A percentile compares a stretch with the other conserved stretches of the same genome.
Conservation (phyloP, 2,888 invertebrate genomes). For the Diploptera punctata region DNA sequence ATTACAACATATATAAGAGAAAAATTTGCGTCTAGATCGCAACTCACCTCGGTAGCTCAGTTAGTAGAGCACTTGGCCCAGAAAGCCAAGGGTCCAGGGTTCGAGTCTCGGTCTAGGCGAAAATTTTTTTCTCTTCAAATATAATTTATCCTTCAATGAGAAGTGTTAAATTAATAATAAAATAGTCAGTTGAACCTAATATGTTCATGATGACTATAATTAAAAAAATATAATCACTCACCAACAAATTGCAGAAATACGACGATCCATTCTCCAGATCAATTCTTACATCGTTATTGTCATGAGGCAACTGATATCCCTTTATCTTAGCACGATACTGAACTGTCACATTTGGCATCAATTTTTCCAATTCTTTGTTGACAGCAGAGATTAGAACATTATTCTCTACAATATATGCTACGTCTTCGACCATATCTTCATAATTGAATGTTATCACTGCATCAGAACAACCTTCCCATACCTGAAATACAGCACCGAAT, state of each 20-base stretch:
- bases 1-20: too few species aligned
- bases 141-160: too few species aligned
- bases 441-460: conserved; percentile 86
- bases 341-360: conserved; percentile 66
- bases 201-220: too few species aligned
- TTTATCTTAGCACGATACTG: conserved; percentile 73
- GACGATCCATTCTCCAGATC: conserved; percentile 67
- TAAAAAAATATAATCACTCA: too few species aligned
- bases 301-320: conserved; percentile 64
- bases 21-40: too few species aligned
- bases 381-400: conserved; percentile 82
- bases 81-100: too few species aligned
- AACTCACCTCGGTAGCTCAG: too few species aligned
- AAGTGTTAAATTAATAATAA: too few species aligned
- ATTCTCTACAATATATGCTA: conserved; percentile 95
- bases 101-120: too few species aligned
- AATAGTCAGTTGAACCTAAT: too few species aligned
- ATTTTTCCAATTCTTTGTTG: conserved; percentile 64
- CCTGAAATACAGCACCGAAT: conserved; percentile 64
- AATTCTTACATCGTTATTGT: conserved; percentile 55
- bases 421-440: conserved; percentile 71
- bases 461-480: conserved; percentile 94
- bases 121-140: too few species aligned
- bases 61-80: too few species aligned
- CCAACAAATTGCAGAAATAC: conserved; percentile 72